Evolutionary conservation across 2,888 invertebrate species (phyloP).

Genomic region (Dryadula phaetusa): DNA sequence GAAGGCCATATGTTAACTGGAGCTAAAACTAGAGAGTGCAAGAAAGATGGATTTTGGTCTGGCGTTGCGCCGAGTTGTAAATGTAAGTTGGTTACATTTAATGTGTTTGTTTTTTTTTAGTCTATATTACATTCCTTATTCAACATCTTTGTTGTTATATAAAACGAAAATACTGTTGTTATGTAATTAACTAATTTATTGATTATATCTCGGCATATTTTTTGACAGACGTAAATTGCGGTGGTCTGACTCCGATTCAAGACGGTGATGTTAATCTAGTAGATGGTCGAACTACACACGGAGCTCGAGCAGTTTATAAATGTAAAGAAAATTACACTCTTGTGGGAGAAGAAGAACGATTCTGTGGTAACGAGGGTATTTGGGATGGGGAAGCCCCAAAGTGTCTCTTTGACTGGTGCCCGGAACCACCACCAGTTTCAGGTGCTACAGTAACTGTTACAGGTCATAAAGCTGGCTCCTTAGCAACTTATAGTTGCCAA

Average conservation of each 20-base stretch:
- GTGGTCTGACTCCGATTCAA: constrained; percentile 86
- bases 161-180: not conserved
- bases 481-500: constrained; percentile 92
- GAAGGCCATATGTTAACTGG: constrained; percentile 92
- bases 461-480: constrained; percentile 91
- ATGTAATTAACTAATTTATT: not conserved
- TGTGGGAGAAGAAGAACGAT: constrained; percentile 88
- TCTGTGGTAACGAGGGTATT: constrained; percentile 89
- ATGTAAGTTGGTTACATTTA: constrained; percentile 85
- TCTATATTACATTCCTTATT: too few species aligned
- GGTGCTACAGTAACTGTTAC: constrained; percentile 89
- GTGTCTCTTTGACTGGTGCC: constrained; percentile 95
- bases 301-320: constrained; percentile 89
- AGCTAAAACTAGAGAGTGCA: constrained; percentile 87
- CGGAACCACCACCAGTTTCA: constrained; percentile 90
- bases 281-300: constrained; percentile 90
- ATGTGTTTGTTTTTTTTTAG: not conserved
- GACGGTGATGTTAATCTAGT: constrained; percentile 89
- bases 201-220: not conserved
- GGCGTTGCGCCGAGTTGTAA: constrained; percentile 92
- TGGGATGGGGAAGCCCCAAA: constrained; percentile 92
- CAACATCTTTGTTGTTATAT: not conserved
- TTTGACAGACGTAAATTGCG: constrained; percentile 91
- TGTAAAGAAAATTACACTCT: constrained; percentile 94
- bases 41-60: constrained; percentile 92